Conservation (phyloP, 37 sponge, comb jelly and placozoan genomes). For the Chondrilla cf. caribensis region DNA sequence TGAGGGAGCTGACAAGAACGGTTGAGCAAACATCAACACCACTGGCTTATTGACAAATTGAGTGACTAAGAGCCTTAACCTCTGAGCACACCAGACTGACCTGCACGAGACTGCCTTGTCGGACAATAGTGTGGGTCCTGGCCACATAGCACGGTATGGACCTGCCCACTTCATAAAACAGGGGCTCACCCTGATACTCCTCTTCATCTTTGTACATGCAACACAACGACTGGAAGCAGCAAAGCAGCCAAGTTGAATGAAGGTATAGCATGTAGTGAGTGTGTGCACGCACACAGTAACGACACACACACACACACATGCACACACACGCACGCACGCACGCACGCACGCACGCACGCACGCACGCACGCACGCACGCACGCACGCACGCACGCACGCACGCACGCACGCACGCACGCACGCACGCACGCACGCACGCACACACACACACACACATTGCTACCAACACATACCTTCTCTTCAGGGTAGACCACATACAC, state of each 20-base stretch:
- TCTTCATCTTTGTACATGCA: neutral
- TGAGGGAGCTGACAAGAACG: neutral
- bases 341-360: neutral
- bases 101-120: neutral
- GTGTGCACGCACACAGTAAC: neutral
- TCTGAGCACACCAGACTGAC: too few species aligned
- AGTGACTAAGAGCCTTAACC: too few species aligned
- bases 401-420: neutral
- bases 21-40: too few species aligned
- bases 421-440: neutral
- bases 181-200: neutral
- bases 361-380: neutral
- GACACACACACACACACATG: neutral
- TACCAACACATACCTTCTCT: neutral
- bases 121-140: neutral
- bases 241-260: too few species aligned
- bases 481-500: neutral
- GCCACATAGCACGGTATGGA: conserved; percentile 42
- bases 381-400: neutral
- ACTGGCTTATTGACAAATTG: too few species aligned
- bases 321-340: too few species aligned
- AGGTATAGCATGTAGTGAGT: too few species aligned
- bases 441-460: neutral
- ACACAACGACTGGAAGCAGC: neutral
- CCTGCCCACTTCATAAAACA: conserved; percentile 9